Evolutionary conservation across 2,888 invertebrate species (phyloP).

Genomic region (Mactromeris polynyma): DNA sequence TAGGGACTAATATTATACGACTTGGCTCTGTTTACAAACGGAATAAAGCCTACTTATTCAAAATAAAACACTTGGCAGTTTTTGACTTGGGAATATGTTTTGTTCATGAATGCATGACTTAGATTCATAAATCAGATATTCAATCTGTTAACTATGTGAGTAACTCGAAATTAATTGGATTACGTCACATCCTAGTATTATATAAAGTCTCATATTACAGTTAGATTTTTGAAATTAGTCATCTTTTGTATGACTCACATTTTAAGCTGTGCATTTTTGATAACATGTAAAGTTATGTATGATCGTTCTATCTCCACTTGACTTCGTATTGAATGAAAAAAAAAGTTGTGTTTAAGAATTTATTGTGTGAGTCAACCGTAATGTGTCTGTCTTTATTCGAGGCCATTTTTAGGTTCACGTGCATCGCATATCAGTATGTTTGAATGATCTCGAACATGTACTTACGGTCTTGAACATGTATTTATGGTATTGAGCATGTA

Average conservation of each 20-base stretch:
- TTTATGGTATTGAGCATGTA: no score
- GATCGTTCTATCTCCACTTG: neutral
- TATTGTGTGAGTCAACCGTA: no score
- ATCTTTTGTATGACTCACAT: neutral
- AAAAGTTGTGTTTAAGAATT: no score
- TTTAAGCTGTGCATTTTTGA: neutral
- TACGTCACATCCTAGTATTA: neutral
- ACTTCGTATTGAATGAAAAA: no score
- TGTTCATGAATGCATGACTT: neutral
- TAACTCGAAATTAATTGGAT: constrained; percentile 10
- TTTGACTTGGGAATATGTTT: neutral
- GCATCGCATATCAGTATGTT: no score
- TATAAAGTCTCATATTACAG: neutral
- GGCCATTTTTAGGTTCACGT: no score
- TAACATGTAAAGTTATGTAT: neutral
- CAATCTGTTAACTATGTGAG: neutral
- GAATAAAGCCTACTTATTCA: neutral
- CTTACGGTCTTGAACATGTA: no score
- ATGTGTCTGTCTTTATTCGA: no score
- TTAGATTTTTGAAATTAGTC: neutral
- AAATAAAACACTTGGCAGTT: neutral
- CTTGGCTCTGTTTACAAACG: neutral
- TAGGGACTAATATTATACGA: neutral
- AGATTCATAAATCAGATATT: neutral
- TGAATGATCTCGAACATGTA: no score